Base-by-base conservation (phyloP, 2,797 vertebrate species). In the Chelon labrosus region DNA sequence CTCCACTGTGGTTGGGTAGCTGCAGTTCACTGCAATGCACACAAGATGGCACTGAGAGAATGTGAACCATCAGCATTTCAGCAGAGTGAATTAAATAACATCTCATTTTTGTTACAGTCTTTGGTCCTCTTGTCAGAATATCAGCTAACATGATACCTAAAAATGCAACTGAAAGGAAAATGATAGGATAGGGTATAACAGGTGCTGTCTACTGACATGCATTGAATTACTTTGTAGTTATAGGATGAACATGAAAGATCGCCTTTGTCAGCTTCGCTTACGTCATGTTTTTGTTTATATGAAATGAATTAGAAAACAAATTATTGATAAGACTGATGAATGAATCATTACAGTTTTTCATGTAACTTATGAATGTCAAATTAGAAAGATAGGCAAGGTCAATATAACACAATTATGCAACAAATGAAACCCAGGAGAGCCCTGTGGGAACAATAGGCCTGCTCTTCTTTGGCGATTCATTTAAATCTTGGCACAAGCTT, bases 31-130 rank as follows among this genome's bases (percentile, higher is more conserved):
- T 0, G 3, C 8, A 4, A 0, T 19, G 57, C 14, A 52, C 90
- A 85, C 79, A 65, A 88, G 91, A 82, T 89, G 91, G 86, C 83
- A 62, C 73, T 79, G 60, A 70, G 4, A 65, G 60, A 76, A 74
- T 12, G 17, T 63, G n/a, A 70, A 38, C 19, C 5, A 1, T 62
- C 42, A 53, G 17, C 12, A 7, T n/a, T 19, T 55, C 37, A 64
- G n/a, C 2, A 7, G 5, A 1, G 5, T 16, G 5, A 47, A 38
- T 47, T 16, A 38, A 60, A 59, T 20, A 0, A 25, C 7, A 3
- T 14, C 6, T 46, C 22, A 52, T 12, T 7, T 65, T 38, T 49
- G 31, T 35, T 42, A 19, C 31, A 19, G n/a, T 20, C 55, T 8
- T 57, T 46, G 20, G 6, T 50, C 20, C 1, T 12, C 4, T 31